Evolutionary conservation across 2,888 invertebrate genomes (phyloP).

Genomic region (Cheilosia urbana): DNA sequence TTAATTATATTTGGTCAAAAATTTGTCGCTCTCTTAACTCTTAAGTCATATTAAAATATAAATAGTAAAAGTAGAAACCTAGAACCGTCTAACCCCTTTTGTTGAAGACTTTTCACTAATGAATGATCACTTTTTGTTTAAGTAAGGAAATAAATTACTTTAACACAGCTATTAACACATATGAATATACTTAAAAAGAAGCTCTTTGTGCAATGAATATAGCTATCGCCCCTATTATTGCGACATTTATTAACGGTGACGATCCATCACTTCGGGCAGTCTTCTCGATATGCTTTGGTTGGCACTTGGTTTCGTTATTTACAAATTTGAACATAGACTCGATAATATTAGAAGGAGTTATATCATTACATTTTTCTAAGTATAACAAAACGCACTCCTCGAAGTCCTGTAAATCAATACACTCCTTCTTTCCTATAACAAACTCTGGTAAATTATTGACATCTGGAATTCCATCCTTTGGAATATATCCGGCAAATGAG

Average conservation of each 20-base stretch:
- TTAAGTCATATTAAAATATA: too few relatives aligned
- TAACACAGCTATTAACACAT: neutral
- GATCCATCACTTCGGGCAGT: constrained; percentile 19
- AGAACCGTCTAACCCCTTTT: too few relatives aligned
- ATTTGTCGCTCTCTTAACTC: too few relatives aligned
- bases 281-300: constrained; percentile 51
- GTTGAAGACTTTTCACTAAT: too few relatives aligned
- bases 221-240: neutral
- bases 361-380: constrained; percentile 87
- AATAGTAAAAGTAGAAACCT: too few relatives aligned
- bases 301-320: constrained; percentile 88
- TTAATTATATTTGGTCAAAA: too few relatives aligned
- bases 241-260: neutral
- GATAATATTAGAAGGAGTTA: constrained; percentile 91
- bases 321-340: constrained; percentile 90
- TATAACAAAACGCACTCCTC: constrained; percentile 81
- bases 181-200: neutral
- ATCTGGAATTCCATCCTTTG: constrained; percentile 82
- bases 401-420: constrained; percentile 81
- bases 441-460: constrained; percentile 85
- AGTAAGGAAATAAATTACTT: constrained; percentile 20
- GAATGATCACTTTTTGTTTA: neutral
- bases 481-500: constrained; percentile 85
- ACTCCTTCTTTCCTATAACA: constrained; percentile 85
- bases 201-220: constrained; percentile 16